Conservation (phyloP, 2,797 vertebrate species). For the Malurus splendens region DNA sequence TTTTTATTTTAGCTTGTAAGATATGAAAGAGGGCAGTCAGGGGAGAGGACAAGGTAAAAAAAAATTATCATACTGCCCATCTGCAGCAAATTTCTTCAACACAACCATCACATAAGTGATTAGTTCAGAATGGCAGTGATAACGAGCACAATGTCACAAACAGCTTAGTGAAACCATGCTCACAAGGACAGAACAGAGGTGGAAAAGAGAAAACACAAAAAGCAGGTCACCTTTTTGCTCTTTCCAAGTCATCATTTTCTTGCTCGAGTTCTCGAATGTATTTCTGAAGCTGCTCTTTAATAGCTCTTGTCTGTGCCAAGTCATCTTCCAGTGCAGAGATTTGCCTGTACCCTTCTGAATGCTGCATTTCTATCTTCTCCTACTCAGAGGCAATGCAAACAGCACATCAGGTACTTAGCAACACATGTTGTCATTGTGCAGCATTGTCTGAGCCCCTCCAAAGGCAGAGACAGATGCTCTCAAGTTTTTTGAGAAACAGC, state of each 20-base stretch:
- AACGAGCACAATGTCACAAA: background rate
- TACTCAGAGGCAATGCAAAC: constrained; percentile 49
- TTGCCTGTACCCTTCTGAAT: constrained; percentile 85
- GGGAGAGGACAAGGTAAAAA: background rate
- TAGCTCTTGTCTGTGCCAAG: constrained; percentile 84
- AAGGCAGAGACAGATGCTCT: background rate
- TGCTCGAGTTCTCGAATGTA: constrained; percentile 95
- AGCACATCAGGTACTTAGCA: background rate
- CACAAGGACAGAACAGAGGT: background rate
- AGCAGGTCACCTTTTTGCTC: constrained; percentile 85
- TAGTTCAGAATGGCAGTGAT: background rate
- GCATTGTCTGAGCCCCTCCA: background rate
- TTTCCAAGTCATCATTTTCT: constrained; percentile 93
- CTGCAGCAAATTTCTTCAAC: background rate
- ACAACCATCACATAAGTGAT: background rate
- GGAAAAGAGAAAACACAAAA: background rate
- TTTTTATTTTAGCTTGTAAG: background rate
- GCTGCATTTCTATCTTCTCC: constrained; percentile 90
- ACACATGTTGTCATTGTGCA: background rate
- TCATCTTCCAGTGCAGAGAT: constrained; percentile 90
- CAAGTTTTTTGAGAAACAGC: background rate
- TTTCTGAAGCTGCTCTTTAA: constrained; percentile 93
- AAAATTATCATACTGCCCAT: background rate
- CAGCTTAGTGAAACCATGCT: background rate
- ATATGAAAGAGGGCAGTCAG: background rate